These are phyloP conservation scores for Pristis pectinata DNA, from an alignment of 2,797 vertebrate species.

Conservation along the genomic window DNA sequence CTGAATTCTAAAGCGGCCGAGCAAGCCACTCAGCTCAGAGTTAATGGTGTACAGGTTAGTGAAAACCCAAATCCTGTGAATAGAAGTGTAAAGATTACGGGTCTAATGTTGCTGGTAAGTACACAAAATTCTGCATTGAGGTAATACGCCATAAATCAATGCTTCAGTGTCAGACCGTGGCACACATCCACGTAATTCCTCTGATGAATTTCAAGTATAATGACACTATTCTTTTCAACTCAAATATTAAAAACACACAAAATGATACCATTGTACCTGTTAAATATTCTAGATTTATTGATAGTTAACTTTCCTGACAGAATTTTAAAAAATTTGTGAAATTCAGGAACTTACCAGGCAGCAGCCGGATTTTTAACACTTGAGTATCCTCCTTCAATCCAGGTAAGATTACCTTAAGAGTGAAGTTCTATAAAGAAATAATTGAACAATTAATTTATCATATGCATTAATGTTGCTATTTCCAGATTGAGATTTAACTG, in stretches of 20 bases:
- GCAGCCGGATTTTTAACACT: conserved; percentile 60
- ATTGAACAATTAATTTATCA: conserved; percentile 35
- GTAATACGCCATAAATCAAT: not conserved
- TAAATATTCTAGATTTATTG: not conserved
- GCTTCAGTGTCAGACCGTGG: not conserved
- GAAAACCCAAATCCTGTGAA: too few relatives aligned
- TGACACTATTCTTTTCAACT: not conserved
- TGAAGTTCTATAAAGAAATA: conserved; percentile 60
- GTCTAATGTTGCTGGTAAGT: not conserved
- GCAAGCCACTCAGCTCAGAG: too few relatives aligned
- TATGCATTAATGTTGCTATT: conserved; percentile 38
- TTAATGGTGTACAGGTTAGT: too few relatives aligned
- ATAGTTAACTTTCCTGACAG: too few relatives aligned
- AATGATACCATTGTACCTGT: not conserved
- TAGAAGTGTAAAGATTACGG: not conserved
- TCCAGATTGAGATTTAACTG: conserved; percentile 33
- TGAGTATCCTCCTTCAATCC: conserved; percentile 67
- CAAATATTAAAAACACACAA: not conserved
- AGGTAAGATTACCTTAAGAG: conserved; percentile 67
- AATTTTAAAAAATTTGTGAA: not conserved
- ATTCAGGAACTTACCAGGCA: conserved; percentile 64
- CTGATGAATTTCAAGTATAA: not conserved
- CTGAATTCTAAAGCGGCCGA: too few relatives aligned
- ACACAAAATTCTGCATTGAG: not conserved
- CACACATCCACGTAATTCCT: not conserved